Evolutionary conservation across 2,888 invertebrate species (phyloP).

Genomic region (Hirtodrosophila trivittata): DNA sequence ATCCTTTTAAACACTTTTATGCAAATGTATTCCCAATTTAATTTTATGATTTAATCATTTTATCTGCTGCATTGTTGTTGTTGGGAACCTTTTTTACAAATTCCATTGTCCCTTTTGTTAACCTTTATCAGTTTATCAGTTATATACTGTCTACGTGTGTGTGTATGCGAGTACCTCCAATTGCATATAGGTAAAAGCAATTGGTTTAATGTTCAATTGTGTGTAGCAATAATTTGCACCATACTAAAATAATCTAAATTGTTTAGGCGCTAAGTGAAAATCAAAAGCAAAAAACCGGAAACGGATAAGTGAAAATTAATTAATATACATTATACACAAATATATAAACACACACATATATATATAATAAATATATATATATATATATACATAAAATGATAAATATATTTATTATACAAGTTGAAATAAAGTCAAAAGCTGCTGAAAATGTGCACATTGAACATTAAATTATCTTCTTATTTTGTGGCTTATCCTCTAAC

Average conservation of each 20-base stretch:
- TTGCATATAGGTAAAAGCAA: constrained; percentile 22
- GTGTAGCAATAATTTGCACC: constrained; percentile 60
- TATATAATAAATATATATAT: constrained; percentile 16
- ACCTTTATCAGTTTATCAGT: constrained; percentile 11
- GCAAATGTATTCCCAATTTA: constrained; percentile 11
- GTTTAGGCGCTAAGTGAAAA: constrained; percentile 56
- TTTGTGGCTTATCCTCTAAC: neutral
- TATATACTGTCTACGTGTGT: constrained; percentile 11
- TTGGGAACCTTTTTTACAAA: constrained; percentile 22
- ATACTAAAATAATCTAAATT: constrained; percentile 36
- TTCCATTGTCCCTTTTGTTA: constrained; percentile 18
- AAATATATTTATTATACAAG: constrained; percentile 61
- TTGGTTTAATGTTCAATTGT: constrained; percentile 39
- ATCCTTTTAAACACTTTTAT: constrained; percentile 3
- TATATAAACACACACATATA: constrained; percentile 15
- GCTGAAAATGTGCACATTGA: constrained; percentile 62
- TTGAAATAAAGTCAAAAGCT: constrained; percentile 48
- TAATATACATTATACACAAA: constrained; percentile 15
- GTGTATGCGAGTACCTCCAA: constrained; percentile 29
- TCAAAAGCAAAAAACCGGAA: constrained; percentile 15
- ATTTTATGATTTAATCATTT: constrained; percentile 5
- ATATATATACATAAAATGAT: constrained; percentile 30
- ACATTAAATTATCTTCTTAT: constrained; percentile 10
- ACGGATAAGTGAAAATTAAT: constrained; percentile 10
- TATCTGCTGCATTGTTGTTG: constrained; percentile 29